Evolutionary conservation across 2,888 invertebrate species (phyloP), one percentile per base, ranked within the genome.

Genomic region (Drosophila neonasuta): DNA sequence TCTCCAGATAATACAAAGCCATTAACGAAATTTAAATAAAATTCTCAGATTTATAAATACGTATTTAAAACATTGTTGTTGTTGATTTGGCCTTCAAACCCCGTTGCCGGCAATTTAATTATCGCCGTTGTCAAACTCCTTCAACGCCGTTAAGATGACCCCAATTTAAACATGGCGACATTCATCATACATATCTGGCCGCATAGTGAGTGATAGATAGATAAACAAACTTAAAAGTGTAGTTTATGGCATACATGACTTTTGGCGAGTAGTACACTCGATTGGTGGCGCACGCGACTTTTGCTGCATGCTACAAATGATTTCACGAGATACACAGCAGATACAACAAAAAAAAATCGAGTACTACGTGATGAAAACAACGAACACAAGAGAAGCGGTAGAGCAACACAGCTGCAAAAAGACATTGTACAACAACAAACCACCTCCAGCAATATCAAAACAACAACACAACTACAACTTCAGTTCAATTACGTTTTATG

Each of bases 171-270:
- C 9, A 24, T n/a, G 51, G n/a, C 39, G 42, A 44, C 55, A 61
- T 77, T 65, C 54, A 48, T 59, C 66, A 65, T 13, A 51, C 48
- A 57, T 30, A 48, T 65, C 42, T 44, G n/a, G 13, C 17, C 34
- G 44, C 59, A 41, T 41, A 42, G 11, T 34, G 34, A 44, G n/a
- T 55, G 30, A 46, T n/a, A 4, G 11, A 34, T 15, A 60, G 17
- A 17, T 20, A n/a, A 41, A 54, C 36, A 58, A 51, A 51, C 24
- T 24, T 24, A 24, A 15, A 50, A n/a, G 34, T 50, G 32, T 49
- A 41, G 24, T 67, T 66, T 49, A 57, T 79, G 86, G 86, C 71
- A 77, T 86, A 82, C 85, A 74, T 82, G 82, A 86, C 86, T 82
- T 57, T 68, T 68, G 13, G 68, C 55, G 51, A 68, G 80, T 85